These are phyloP conservation scores for Neocrepidodera transversa DNA, from an alignment of 2,888 invertebrate species.

Conservation along the genomic window DNA sequence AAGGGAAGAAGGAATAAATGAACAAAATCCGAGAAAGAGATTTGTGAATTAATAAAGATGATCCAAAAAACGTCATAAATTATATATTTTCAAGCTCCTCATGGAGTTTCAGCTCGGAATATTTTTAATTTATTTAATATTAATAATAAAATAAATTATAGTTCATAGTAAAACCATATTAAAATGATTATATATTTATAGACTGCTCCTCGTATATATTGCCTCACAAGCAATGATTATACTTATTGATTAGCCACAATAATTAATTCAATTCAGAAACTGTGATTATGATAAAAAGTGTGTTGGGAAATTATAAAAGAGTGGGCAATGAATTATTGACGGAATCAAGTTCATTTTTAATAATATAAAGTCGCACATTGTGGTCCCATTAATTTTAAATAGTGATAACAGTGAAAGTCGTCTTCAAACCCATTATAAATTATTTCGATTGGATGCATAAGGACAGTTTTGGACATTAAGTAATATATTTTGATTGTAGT, in stretches of 20 bases:
- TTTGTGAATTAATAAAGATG: no score
- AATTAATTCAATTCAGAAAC: slow-evolving; percentile 22
- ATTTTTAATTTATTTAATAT: no score
- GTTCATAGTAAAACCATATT: no score
- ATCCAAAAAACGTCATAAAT: no score
- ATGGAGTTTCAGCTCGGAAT: no score
- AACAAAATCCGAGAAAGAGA: no score
- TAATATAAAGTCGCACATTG: slow-evolving; percentile 22
- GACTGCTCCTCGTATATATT: background rate
- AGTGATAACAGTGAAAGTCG: slow-evolving; percentile 23
- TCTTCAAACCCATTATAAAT: slow-evolving; percentile 9
- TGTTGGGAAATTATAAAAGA: slow-evolving; percentile 23
- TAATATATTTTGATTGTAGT: slow-evolving; percentile 7
- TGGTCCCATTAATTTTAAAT: slow-evolving; percentile 21
- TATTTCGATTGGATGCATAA: background rate
- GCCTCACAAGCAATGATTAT: slow-evolving; percentile 3
- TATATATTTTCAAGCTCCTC: no score
- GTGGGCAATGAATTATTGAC: slow-evolving; percentile 27
- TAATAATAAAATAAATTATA: no score
- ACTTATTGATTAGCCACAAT: slow-evolving; percentile 14
- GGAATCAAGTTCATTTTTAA: slow-evolving; percentile 24
- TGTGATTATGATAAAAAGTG: slow-evolving; percentile 20
- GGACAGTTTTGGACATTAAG: slow-evolving; percentile 9
- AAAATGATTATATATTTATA: no score
- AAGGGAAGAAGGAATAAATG: no score